Evolutionary conservation across 2,888 invertebrate species (phyloP), one percentile per base, ranked within the genome.

Genomic region (Acrocyrtus sp.): DNA sequence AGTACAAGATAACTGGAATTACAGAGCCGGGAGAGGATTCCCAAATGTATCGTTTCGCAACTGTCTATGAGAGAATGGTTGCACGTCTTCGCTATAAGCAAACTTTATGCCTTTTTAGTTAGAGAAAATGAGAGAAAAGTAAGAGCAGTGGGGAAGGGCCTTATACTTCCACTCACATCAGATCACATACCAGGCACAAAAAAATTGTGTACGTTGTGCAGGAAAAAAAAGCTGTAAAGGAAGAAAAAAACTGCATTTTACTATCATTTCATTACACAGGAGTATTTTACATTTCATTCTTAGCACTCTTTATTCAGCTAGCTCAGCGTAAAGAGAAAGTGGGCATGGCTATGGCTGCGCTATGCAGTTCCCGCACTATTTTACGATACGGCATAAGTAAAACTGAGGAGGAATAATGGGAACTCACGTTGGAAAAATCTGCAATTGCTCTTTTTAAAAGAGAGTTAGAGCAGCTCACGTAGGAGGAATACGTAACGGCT

Each of bases 1-100:
- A 70, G n/a, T 67, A 72, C 50, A 53, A 53, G 75, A 72, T 72
- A 68, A 58, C 67, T 62, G 68, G 75, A 75, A 72, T 75, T 75
- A 72, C 67, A 57, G 34, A 66, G 27, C 57, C 51, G 34, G n/a
- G n/a, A 66, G 39, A 57, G 70, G 72, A 72, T 68, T 72, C 75
- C 75, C 72, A 66, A 72, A 75, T 72, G 75, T 67, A 61, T 75
- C 75, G 72, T 75, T 75, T 54, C 63, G 26, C 57, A 56, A 58
- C 62, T 75, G 74, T 56, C 72, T 60, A 54, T 60, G 65, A 60
- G 60, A n/a, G n/a, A 65, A 65, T 65, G 24, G 63, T 53, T 29
- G 57, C 62, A 62, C 70, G n/a, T 51, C 62, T 54, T 47, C 47
- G 56, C 41, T 43, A 62, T 54, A 63, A 47, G 21, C 45, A 29